These are phyloP conservation scores for Portunus trituberculatus DNA, from an alignment of 1,140 invertebrate species.

Conservation along the genomic window DNA sequence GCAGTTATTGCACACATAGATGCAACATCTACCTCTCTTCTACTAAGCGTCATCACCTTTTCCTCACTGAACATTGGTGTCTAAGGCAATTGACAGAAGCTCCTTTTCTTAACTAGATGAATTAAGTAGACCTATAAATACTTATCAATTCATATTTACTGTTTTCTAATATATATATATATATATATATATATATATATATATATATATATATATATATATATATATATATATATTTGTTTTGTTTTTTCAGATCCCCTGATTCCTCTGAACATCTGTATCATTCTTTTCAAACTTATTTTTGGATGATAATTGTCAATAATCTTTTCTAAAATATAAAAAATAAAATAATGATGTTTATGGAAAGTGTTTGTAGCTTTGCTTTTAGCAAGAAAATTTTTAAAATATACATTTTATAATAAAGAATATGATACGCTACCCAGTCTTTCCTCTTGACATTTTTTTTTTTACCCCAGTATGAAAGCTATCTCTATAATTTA, in stretches of 20 bases:
- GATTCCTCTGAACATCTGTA: constrained; percentile 61
- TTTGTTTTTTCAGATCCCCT: constrained; percentile 60
- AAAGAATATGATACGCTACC: too few species aligned
- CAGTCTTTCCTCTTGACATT: too few species aligned
- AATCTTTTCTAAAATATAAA: not conserved
- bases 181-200: not conserved
- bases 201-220: constrained; percentile 4
- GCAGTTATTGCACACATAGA: too few species aligned
- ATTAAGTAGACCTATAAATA: too few species aligned
- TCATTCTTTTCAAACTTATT: constrained; percentile 64
- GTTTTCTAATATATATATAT: not conserved
- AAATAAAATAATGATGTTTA: not conserved
- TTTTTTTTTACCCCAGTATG: too few species aligned
- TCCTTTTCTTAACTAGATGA: too few species aligned
- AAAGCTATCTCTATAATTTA: too few species aligned
- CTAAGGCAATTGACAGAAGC: not conserved
- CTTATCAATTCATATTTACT: too few species aligned
- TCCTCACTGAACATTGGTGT: not conserved
- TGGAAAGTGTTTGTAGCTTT: too few species aligned
- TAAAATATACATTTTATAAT: too few species aligned
- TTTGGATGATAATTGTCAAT: constrained; percentile 42
- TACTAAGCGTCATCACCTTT: not conserved
- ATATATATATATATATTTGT: not conserved
- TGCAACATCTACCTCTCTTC: too few species aligned
- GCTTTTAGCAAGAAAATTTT: too few species aligned